Conservation (phyloP, 2,113 vertebrate species). For the Riparia riparia region DNA sequence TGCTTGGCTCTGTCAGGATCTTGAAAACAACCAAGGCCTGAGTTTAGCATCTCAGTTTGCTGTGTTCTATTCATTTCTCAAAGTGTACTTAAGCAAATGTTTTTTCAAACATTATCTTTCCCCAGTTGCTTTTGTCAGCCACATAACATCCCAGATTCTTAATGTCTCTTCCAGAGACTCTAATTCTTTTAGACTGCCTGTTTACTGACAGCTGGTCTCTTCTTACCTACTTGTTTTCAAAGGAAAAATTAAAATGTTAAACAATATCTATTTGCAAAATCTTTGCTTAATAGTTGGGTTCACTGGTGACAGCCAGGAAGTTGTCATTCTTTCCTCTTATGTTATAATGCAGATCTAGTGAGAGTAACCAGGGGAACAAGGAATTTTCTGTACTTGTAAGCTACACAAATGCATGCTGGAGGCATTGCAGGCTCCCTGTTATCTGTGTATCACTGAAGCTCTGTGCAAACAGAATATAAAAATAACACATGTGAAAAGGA, state of each 20-base stretch:
- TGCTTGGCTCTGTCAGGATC: background rate
- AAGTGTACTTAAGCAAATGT: background rate
- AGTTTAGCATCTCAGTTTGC: background rate
- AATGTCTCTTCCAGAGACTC: background rate
- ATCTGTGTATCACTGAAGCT: background rate
- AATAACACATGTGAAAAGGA: background rate
- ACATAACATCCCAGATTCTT: background rate
- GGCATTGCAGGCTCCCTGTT: background rate
- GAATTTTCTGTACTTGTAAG: background rate
- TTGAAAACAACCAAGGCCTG: background rate
- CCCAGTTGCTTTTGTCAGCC: background rate
- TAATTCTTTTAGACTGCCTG: background rate
- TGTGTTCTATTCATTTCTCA: background rate
- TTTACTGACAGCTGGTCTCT: background rate
- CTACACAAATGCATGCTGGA: background rate
- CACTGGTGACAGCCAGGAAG: background rate
- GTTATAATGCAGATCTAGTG: background rate
- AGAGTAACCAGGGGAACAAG: slow-evolving; percentile 9
- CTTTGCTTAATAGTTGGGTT: background rate
- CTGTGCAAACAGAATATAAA: slow-evolving; percentile 8
- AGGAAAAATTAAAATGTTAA: slow-evolving; percentile 14
- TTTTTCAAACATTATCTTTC: background rate
- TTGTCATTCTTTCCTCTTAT: background rate
- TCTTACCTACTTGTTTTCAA: background rate
- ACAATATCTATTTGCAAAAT: background rate